These are phyloP conservation scores for Eupithecia insigniata DNA, from an alignment of 2,888 invertebrate species.

Conservation along the genomic window DNA sequence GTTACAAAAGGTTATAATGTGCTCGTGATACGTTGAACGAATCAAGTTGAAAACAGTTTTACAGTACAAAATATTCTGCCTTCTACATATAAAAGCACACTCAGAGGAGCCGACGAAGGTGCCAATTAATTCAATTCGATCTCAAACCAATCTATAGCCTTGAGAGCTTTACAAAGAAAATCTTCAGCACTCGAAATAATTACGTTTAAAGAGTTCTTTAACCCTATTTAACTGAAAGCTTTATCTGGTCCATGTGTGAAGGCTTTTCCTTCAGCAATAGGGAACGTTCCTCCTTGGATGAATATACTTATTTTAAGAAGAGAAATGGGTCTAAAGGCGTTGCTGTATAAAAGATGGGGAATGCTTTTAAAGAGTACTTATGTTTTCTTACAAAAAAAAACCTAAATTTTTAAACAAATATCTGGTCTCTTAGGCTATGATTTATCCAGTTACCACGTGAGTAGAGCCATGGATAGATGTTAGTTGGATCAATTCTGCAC, in stretches of 20 bases:
- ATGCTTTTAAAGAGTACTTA: background rate
- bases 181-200: slow-evolving; percentile 33
- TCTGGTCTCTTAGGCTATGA: too few relatives aligned
- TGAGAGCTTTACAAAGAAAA: slow-evolving; percentile 20
- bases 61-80: too few relatives aligned
- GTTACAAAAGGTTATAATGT: too few relatives aligned
- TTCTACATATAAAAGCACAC: too few relatives aligned
- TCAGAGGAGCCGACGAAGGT: background rate
- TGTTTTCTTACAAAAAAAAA: too few relatives aligned
- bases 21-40: too few relatives aligned
- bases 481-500: too few relatives aligned
- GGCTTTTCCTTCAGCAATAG: background rate
- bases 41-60: too few relatives aligned
- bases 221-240: slow-evolving; percentile 34
- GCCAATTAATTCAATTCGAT: background rate
- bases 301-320: background rate
- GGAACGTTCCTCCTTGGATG: background rate
- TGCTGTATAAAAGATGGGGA: background rate
- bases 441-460: too few relatives aligned
- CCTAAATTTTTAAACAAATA: too few relatives aligned
- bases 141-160: background rate
- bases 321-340: background rate
- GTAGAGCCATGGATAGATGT: too few relatives aligned
- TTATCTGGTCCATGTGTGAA: slow-evolving; percentile 35
- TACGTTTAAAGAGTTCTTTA: slow-evolving; percentile 22